Evolutionary conservation across 2,113 vertebrate species (phyloP), one percentile per base, ranked within the genome.

Genomic region (Rhynchopsitta pachyrhyncha): DNA sequence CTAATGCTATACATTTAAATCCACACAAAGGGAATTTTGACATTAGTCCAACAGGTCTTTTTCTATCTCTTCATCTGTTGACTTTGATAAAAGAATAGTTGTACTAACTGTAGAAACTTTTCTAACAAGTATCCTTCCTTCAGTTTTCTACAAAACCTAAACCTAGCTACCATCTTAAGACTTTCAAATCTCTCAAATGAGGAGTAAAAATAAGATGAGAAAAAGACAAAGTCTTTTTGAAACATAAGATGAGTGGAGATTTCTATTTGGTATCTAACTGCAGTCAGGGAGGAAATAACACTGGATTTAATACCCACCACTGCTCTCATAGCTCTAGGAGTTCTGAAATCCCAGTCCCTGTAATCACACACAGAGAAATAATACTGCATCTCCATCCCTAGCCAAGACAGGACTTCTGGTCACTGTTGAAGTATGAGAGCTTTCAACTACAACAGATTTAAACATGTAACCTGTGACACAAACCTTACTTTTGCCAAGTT

Each of bases 381-480:
- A 75, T 20, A 31, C 3, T 22, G 10, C 17, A 29, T 64, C 81
- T 91, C 29, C 70, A 90, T 35, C n/a, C 13, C 42, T 64, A 28
- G 71, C 27, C 37, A 46, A 68, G 62, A 33, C 29, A 79, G 27
- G 28, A 23, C 27, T 50, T 82, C 52, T 52, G 44, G 55, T 49
- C 75, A 24, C 33, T 2, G 2, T 16, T 59, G 7, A 59, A 88
- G 8, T 5, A 67, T 1, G 2, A 52, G 4, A 11, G 8, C 24
- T 81, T 87, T 76, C 69, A 86, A 33, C 49, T 28, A 11, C 2
- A 1, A 11, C 1, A 0, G 6, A 35, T 80, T 66, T 28, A 83
- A 69, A 66, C 1, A 0, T 2, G 29, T 15, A 41, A 62, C 41
- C 35, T n/a, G 28, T 27, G 46, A 44, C 44, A 59, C 2, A 0